Evolutionary conservation across 2,113 vertebrate genomes (phyloP).

Genomic region (Lagopus leucura): DNA sequence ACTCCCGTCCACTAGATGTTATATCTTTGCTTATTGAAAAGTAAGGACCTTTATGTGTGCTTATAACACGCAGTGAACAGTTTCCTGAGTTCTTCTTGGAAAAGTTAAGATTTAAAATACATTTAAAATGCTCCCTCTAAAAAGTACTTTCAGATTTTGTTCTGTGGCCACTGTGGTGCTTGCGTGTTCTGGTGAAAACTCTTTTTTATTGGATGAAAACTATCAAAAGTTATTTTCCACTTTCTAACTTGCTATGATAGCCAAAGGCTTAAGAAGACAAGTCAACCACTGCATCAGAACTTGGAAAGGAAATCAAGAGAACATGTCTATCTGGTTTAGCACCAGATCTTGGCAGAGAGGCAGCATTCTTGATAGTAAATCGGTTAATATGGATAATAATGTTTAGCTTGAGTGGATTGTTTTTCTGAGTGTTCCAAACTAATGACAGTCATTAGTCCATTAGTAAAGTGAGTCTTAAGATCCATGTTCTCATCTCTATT

Average conservation of each 20-base stretch:
- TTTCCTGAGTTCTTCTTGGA: constrained; percentile 11
- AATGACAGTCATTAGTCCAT: constrained; percentile 1
- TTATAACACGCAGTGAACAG: neutral
- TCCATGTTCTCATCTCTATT: constrained; percentile 18
- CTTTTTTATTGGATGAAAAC: constrained; percentile 17
- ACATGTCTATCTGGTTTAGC: constrained; percentile 52
- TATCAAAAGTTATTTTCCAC: constrained; percentile 30
- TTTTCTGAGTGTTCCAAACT: constrained; percentile 17
- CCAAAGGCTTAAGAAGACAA: constrained; percentile 47
- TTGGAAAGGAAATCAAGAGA: constrained; percentile 42
- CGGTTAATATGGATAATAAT: neutral
- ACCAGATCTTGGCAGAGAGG: constrained; percentile 40
- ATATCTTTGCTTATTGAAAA: constrained; percentile 14
- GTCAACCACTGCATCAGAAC: constrained; percentile 30
- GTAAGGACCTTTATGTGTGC: neutral
- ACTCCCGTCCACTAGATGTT: neutral
- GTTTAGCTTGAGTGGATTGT: constrained; percentile 13
- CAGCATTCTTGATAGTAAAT: constrained; percentile 17
- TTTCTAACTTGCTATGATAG: constrained; percentile 35
- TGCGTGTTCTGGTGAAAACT: neutral
- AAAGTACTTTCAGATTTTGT: neutral
- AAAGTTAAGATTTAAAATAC: neutral
- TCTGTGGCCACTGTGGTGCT: constrained; percentile 15
- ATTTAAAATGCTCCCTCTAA: neutral
- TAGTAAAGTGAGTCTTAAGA: neutral